These are phyloP conservation scores for Calameuta pallipes DNA, from an alignment of 2,888 invertebrate species.

Conservation along the genomic window DNA sequence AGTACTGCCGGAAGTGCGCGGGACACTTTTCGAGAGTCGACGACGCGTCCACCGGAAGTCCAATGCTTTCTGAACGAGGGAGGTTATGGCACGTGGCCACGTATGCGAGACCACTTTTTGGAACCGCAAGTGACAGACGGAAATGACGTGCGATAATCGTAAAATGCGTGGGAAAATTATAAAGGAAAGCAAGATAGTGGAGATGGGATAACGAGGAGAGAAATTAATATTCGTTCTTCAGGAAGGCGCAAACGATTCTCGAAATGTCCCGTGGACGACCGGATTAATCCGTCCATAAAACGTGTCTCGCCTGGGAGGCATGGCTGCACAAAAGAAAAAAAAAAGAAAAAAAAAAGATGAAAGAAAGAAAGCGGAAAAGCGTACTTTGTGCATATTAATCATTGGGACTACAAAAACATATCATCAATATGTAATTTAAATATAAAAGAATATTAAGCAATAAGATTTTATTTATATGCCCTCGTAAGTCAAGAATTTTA, in stretches of 20 bases:
- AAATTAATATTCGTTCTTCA: too few species aligned
- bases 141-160: neutral
- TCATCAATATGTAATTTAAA: conserved; percentile 54
- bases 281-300: conserved; percentile 57
- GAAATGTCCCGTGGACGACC: conserved; percentile 55
- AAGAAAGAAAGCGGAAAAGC: too few species aligned
- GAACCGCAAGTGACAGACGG: neutral
- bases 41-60: neutral
- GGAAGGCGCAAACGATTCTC: conserved; percentile 35
- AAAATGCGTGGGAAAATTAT: conserved; percentile 4
- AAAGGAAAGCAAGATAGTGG: too few species aligned
- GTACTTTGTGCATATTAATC: conserved; percentile 62
- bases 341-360: too few species aligned
- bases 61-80: too few species aligned
- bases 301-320: conserved; percentile 39
- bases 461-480: conserved; percentile 65
- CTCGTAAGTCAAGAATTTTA: conserved; percentile 41
- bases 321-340: conserved; percentile 16
- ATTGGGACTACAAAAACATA: conserved; percentile 67
- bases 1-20: conserved; percentile 56
- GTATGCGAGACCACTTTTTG: neutral
- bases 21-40: neutral
- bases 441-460: conserved; percentile 62
- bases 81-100: too few species aligned
- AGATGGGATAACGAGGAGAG: too few species aligned